These are phyloP conservation scores for Lepetodrilus schrolli DNA, from an alignment of 2,888 invertebrate genomes.

Conservation along the genomic window DNA sequence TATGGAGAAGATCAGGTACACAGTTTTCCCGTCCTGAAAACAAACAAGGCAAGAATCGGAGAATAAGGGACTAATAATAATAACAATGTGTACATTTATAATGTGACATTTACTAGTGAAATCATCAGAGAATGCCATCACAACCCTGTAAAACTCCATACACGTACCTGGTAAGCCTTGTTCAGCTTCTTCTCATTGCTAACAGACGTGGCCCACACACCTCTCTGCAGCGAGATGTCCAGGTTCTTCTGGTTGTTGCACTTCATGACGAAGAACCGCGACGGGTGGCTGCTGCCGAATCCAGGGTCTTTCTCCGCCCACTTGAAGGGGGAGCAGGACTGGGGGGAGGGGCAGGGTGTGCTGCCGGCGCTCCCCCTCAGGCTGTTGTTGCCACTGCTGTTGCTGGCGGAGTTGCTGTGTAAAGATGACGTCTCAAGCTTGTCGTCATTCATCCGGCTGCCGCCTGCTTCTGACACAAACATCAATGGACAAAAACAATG, in stretches of 20 bases:
- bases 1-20: slow-evolving; percentile 78
- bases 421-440: slow-evolving; percentile 3
- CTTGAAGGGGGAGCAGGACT: slow-evolving; percentile 42
- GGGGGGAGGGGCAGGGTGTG: slow-evolving; percentile 59
- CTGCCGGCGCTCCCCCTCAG: slow-evolving; percentile 54
- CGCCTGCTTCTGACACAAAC: background rate
- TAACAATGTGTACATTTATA: too few species aligned
- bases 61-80: too few species aligned
- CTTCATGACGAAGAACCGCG: slow-evolving; percentile 80
- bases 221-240: slow-evolving; percentile 79
- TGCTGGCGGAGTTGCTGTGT: slow-evolving; percentile 36
- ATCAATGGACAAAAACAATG: background rate
- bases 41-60: too few species aligned
- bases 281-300: slow-evolving; percentile 36
- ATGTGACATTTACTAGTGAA: too few species aligned
- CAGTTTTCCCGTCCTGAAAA: slow-evolving; percentile 70
- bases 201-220: slow-evolving; percentile 80
- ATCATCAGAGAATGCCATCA: too few species aligned
- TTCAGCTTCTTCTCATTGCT: slow-evolving; percentile 80
- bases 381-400: slow-evolving; percentile 44
- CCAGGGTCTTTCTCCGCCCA: slow-evolving; percentile 38
- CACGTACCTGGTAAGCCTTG: slow-evolving; percentile 79
- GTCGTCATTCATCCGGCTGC: background rate
- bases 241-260: slow-evolving; percentile 79
- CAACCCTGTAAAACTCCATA: background rate